Evolutionary conservation across 2,888 invertebrate genomes (phyloP).

Genomic region (Andrena praecox): DNA sequence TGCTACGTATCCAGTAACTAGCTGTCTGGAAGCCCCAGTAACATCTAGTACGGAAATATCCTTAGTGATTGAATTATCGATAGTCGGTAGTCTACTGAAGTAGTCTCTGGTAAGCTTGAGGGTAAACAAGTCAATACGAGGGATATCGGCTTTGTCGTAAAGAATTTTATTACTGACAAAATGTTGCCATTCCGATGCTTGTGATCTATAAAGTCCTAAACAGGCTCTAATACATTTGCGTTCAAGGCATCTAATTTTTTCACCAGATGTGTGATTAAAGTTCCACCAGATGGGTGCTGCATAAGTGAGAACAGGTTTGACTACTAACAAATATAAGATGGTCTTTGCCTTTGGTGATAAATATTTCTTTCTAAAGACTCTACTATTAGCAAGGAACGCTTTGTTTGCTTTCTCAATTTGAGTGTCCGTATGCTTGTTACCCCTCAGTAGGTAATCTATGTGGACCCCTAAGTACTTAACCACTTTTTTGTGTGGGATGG

Average conservation of each 20-base stretch:
- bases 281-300: slow-evolving; percentile 15
- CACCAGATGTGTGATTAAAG: background rate
- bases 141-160: too few relatives aligned
- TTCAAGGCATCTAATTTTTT: background rate
- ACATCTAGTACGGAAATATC: too few relatives aligned
- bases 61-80: too few relatives aligned
- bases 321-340: background rate
- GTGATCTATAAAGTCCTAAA: too few relatives aligned
- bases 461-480: slow-evolving; percentile 16
- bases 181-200: too few relatives aligned
- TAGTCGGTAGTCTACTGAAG: too few relatives aligned
- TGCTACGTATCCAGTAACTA: too few relatives aligned
- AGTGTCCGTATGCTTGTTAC: slow-evolving; percentile 1
- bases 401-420: slow-evolving; percentile 13
- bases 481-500: background rate
- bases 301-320: slow-evolving; percentile 9
- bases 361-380: background rate
- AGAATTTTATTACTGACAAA: too few relatives aligned
- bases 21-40: too few relatives aligned
- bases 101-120: too few relatives aligned
- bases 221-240: slow-evolving; percentile 10
- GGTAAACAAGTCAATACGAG: too few relatives aligned
- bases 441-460: slow-evolving; percentile 10
- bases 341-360: background rate
- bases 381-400: background rate